Evolutionary conservation across 1,140 invertebrate genomes (phyloP), one percentile per base, ranked within the genome.

Genomic region (Amphibalanus amphitrite): DNA sequence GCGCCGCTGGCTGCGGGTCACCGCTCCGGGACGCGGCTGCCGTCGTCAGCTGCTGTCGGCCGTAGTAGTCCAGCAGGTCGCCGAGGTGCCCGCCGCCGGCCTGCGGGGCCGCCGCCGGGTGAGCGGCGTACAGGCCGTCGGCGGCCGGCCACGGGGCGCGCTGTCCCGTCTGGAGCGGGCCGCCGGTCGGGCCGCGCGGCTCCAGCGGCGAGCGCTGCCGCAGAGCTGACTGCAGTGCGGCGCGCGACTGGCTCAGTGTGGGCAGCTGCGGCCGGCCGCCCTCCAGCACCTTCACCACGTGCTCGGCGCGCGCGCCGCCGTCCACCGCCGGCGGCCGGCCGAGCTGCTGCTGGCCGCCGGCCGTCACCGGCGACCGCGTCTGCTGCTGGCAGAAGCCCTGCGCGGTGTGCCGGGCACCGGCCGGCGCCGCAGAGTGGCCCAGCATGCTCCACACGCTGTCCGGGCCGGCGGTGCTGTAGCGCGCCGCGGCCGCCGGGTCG

Each of bases 401-500:
- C 1, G 94, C 98, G 70, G 93, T 95, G 0, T 97, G 94, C 0
- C 82, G 97, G 26, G 90, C 96, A 67, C 98, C 47, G 90, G 93
- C 92, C 33, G 87, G 91, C 26, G 97, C 93, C 78, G 91, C 92
- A 68, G 90, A 95, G 69, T 82, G 91, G 29, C 84, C 88, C 70
- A 90, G 90, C 70, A 84, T 93, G 26, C 88, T 92, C 84, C 92
- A 94, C 78, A 87, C 90, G 0, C 80, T 84, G 72, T 85, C 88
- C 78, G 85, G 77, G 76, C 67, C 59, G 72, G 13, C 29, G 40
- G 10, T 1, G 47, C 47, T 20, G 47, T 59, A 59, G 6, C 23
- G 47, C 10, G 10, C 47, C 47, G 47, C 47, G 6, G 47, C 17
- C 10, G 10, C 4, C 33, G 33, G n/a, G n/a, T n/a, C 33, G 33